Conservation (phyloP, 2,797 vertebrate species). For the Melanotaenia pygmaea region DNA sequence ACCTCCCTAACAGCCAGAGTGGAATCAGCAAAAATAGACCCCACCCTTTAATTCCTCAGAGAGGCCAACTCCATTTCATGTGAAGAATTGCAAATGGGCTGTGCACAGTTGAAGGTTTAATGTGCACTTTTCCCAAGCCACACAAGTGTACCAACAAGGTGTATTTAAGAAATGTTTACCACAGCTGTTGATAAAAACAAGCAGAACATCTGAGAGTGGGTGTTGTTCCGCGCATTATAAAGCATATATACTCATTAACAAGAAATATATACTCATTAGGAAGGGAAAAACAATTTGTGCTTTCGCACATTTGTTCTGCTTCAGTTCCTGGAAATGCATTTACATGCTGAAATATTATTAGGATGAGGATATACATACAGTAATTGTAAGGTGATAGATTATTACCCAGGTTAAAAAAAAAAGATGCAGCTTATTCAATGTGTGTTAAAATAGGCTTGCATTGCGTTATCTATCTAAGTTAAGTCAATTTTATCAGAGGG, state of each 20-base stretch:
- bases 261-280: constrained; percentile 65
- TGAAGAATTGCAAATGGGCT: constrained; percentile 70
- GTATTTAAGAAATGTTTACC: constrained; percentile 13
- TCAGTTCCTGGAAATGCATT: constrained; percentile 71
- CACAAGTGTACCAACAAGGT: constrained; percentile 20
- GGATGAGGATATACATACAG: constrained; percentile 40
- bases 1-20: constrained; percentile 57
- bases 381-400: constrained; percentile 71
- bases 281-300: constrained; percentile 54
- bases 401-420: constrained; percentile 53
- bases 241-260: constrained; percentile 46
- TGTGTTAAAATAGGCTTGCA: constrained; percentile 56
- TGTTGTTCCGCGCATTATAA: constrained; percentile 34
- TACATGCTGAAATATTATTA: constrained; percentile 66
- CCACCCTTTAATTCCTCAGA: constrained; percentile 47
- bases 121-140: constrained; percentile 35
- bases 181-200: constrained; percentile 34
- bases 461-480: constrained; percentile 68
- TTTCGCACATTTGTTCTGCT: constrained; percentile 70
- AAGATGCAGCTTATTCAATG: constrained; percentile 61
- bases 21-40: constrained; percentile 70
- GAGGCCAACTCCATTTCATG: constrained; percentile 66
- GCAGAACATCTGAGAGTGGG: neutral
- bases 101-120: constrained; percentile 55
- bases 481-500: constrained; percentile 66